Base-by-base conservation (phyloP, 1,140 invertebrate genomes). In the Magallana ariakensis region DNA sequence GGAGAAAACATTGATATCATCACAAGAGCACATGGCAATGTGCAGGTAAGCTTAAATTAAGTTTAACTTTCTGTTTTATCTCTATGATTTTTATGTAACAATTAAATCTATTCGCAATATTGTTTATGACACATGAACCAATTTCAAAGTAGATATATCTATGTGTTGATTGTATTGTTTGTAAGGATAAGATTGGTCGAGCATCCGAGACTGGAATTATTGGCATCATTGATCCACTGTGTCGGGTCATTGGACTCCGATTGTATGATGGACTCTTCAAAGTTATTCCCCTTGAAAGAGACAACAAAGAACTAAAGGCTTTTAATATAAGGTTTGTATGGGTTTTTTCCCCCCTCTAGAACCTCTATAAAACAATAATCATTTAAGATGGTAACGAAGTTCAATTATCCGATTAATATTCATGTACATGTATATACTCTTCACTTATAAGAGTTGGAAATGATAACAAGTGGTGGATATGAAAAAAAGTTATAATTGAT, bases 261-360 rank as follows among this genome's bases (percentile, higher is more conserved):
- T 95, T 99, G 0, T 99, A 99, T 94, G 99, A 99, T 96, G 99
- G 99, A 0, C 95, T 99, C 1, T 98, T 99, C 92, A 99, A 99
- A 95, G 98, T 99, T 80, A 95, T 96, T 66, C 94, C 94, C 11
- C 92, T 95, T 15, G 98, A 99, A 89, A 98, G 97, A 93, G 98
- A 99, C 91, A 98, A 98, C 90, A 97, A 96, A 90, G 98, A 99
- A 95, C 94, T 99, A 9, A 98, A 98, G 95, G 98, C 98, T 82
- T 98, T 97, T 87, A 99, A 98, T 95, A 97, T 98, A 90, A 96
- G 97, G 97, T 97, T 94, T 70, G 66, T 33, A 46, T 46, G 2
- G 2, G 33, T 46, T 46, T 46, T 46, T 46, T 46, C 33, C 33
- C 5, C 33, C 5, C 33, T 46, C 33, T 46, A 46, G 5, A 46